Percentiles rank a stretch among this genome's conserved stretches.
phyloP scores from a whole-genome alignment of 1,140 invertebrate genomes.

The Trichonephila inaurata region DNA sequence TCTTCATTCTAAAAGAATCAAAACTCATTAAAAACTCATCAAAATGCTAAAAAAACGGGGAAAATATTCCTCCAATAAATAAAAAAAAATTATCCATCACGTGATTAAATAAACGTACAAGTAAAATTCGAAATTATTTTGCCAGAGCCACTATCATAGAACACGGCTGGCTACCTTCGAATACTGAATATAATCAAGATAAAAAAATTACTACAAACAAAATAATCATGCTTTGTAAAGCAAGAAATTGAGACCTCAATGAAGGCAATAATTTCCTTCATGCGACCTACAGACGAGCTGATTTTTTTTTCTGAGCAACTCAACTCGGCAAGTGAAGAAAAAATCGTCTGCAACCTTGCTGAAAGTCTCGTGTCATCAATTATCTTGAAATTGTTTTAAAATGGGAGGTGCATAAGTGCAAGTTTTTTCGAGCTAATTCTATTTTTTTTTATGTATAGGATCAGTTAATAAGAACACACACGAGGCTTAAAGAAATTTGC shows the following conservation, averaged over 20 bases:
- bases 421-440: neutral
- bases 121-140: neutral
- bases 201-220: neutral
- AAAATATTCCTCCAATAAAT: neutral
- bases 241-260: conserved; percentile 1
- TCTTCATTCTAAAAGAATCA: neutral
- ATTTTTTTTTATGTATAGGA: neutral
- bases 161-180: neutral
- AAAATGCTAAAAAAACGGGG: neutral
- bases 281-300: neutral
- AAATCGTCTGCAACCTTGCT: conserved; percentile 9
- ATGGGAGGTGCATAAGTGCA: neutral
- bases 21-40: neutral
- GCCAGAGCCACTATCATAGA: neutral
- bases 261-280: neutral
- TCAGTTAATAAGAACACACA: neutral
- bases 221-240: neutral
- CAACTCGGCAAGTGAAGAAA: neutral
- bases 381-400: conserved; percentile 30
- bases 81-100: neutral
- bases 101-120: neutral
- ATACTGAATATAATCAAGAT: neutral
- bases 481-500: neutral
- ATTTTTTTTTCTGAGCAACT: neutral
- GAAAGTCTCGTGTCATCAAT: conserved; percentile 13